phyloP scores from a whole-genome alignment of 2,888 invertebrate genomes.

The Cheilosia soror region DNA sequence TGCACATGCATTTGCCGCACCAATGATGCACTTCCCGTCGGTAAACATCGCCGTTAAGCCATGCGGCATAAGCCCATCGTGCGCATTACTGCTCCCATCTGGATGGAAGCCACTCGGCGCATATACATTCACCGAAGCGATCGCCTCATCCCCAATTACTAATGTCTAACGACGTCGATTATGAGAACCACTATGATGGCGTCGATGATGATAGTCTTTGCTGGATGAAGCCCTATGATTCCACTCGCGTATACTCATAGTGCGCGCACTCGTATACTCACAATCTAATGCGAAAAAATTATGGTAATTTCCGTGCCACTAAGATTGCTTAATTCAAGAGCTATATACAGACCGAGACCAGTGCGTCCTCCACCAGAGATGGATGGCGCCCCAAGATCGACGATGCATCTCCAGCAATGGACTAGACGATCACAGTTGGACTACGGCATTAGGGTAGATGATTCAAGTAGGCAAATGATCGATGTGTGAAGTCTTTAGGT shows the following conservation, averaged over 20 bases:
- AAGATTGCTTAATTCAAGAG: conserved; percentile 58
- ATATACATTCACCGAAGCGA: not conserved
- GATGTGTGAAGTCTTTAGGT: conserved; percentile 51
- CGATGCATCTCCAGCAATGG: conserved; percentile 13
- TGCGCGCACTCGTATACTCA: conserved; percentile 5
- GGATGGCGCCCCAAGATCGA: conserved; percentile 41
- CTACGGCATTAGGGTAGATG: conserved; percentile 17
- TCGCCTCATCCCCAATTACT: conserved; percentile 22
- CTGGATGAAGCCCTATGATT: not conserved
- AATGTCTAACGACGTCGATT: conserved; percentile 37
- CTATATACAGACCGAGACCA: not conserved
- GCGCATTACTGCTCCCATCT: not conserved
- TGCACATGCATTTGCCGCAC: not conserved
- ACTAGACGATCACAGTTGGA: conserved; percentile 15
- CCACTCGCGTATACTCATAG: conserved; percentile 1
- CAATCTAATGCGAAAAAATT: conserved; percentile 50
- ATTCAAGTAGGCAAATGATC: conserved; percentile 52
- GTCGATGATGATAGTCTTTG: conserved; percentile 23
- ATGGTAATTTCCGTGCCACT: conserved; percentile 51
- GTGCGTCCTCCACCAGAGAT: conserved; percentile 16
- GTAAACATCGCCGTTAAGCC: conserved; percentile 8
- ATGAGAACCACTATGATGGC: conserved; percentile 20
- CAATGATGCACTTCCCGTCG: conserved; percentile 21
- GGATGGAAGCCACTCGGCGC: conserved; percentile 12
- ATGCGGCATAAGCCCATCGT: not conserved